Conservation (phyloP, 1,140 invertebrate species). For the Aphis gossypii region DNA sequence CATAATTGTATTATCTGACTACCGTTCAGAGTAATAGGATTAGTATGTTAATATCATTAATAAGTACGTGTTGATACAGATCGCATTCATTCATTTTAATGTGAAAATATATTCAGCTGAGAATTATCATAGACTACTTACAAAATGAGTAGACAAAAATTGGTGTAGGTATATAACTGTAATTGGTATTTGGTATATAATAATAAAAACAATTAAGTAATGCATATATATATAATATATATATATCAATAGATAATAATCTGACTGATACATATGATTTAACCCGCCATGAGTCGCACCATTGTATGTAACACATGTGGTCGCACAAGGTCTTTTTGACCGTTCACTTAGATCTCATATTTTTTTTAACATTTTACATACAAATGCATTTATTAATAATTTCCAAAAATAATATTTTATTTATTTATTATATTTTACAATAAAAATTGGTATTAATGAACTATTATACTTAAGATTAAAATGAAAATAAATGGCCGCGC, state of each 20-base stretch:
- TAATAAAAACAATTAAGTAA: background rate
- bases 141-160: background rate
- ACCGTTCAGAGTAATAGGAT: background rate
- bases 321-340: constrained; percentile 31
- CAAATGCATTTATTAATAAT: no score
- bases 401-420: no score
- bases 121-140: background rate
- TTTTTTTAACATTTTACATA: no score
- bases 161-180: background rate
- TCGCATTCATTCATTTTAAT: background rate
- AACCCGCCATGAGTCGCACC: constrained; percentile 6
- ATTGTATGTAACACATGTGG: constrained; percentile 25
- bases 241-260: background rate
- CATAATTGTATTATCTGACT: background rate
- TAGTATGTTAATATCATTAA: background rate
- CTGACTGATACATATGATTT: background rate
- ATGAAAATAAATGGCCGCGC: no score
- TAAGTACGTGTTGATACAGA: background rate
- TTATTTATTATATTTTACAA: no score
- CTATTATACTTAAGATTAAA: no score
- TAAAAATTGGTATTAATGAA: no score
- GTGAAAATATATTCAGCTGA: background rate
- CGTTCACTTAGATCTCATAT: constrained; percentile 16
- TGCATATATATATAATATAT: no score
- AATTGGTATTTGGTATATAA: background rate